Percentiles rank a stretch among this genome's conserved stretches.
Evolutionary conservation across 2,888 invertebrate genomes (phyloP).

Genomic region (Pheosia gnoma): DNA sequence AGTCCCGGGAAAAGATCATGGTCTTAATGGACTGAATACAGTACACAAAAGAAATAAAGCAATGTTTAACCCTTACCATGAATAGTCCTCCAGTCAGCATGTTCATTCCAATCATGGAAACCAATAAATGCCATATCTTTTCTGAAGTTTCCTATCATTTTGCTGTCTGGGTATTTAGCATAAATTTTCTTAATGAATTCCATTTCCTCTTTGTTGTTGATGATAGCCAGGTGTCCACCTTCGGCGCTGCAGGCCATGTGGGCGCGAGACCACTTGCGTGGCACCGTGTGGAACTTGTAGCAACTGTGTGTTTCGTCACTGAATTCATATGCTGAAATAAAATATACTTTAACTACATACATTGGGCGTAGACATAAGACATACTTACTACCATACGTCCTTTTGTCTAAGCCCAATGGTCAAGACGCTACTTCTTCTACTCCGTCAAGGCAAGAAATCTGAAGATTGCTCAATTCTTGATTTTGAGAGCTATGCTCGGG

Average conservation of each 20-base stretch:
- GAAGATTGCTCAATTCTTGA: no score
- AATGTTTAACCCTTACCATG: constrained; percentile 8
- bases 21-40: no score
- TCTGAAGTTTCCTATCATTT: constrained; percentile 5
- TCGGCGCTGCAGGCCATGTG: constrained; percentile 19
- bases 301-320: constrained; percentile 15
- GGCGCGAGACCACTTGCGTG: constrained; percentile 13
- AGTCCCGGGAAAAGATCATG: no score
- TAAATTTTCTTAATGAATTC: constrained; percentile 3
- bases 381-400: no score
- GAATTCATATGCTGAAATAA: constrained; percentile 16
- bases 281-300: constrained; percentile 19
- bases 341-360: background rate
- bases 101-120: background rate
- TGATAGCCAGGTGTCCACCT: constrained; percentile 20
- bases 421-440: no score
- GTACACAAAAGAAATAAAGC: no score
- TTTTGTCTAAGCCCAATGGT: no score
- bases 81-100: constrained; percentile 15
- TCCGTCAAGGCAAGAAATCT: no score
- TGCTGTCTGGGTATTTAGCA: background rate
- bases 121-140: constrained; percentile 7
- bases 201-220: constrained; percentile 16
- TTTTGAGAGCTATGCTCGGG: no score
- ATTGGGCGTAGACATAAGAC: no score